Percentiles rank a stretch among this genome's conserved stretches.
These are phyloP conservation scores for Syrmaticus mikado DNA, from an alignment of 2,113 vertebrate species.

Conservation along the genomic window DNA sequence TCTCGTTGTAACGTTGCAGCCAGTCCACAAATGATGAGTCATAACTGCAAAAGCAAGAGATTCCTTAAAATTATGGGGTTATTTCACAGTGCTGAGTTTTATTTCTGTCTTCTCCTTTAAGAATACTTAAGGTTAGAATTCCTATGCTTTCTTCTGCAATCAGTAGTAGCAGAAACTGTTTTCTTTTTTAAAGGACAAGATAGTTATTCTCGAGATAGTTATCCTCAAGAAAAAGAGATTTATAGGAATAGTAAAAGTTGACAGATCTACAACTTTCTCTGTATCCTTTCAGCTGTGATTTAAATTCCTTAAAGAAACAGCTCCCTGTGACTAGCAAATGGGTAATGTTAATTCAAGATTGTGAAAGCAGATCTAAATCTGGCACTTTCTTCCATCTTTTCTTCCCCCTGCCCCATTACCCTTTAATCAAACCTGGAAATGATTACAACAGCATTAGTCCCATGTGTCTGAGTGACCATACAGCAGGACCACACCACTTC, in stretches of 20 bases:
- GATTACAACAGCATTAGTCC: not conserved
- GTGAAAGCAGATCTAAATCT: not conserved
- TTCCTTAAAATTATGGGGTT: not conserved
- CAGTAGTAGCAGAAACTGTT: not conserved
- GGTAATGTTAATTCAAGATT: not conserved
- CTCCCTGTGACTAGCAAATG: not conserved
- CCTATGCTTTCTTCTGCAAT: not conserved
- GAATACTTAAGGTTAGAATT: not conserved
- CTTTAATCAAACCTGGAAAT: not conserved
- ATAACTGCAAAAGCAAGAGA: not conserved
- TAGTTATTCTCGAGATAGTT: not conserved
- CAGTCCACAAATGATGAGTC: not conserved
- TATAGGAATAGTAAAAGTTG: not conserved
- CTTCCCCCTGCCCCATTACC: not conserved
- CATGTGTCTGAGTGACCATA: accelerated
- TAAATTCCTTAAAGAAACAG: not conserved
- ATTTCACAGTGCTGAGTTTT: not conserved
- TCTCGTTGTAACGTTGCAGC: not conserved
- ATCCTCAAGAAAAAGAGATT: not conserved
- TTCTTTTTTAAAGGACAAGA: not conserved
- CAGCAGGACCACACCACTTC: not conserved
- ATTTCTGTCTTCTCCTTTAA: not conserved
- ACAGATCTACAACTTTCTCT: not conserved
- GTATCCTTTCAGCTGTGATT: not conserved
- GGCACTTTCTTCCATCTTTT: not conserved